Conservation (phyloP, 2,797 vertebrate genomes). For the Meda fulgida region DNA sequence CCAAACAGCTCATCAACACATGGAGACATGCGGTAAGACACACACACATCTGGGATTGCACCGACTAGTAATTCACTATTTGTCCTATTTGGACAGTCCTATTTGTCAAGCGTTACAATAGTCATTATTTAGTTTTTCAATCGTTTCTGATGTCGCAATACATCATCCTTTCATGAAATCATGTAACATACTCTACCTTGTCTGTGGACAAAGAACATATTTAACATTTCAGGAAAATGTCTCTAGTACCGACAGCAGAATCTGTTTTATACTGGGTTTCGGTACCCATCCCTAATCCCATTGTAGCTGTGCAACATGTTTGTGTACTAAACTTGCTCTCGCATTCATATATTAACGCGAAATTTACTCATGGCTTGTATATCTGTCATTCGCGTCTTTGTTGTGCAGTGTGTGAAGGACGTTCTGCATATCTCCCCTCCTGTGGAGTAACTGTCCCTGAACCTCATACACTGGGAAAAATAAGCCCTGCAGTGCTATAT, state of each 20-base stretch:
- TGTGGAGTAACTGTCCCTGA: slow-evolving; percentile 2
- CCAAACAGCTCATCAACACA: slow-evolving; percentile 88
- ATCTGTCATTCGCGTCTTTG: neutral
- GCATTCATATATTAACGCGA: neutral
- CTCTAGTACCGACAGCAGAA: too few relatives aligned
- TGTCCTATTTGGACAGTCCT: too few relatives aligned
- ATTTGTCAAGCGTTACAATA: too few relatives aligned
- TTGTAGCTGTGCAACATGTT: neutral
- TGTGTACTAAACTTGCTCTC: neutral
- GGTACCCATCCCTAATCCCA: too few relatives aligned
- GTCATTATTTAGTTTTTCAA: too few relatives aligned
- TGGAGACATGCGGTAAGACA: slow-evolving; percentile 89
- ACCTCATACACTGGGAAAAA: slow-evolving; percentile 10
- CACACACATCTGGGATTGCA: neutral
- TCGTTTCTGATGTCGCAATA: too few relatives aligned
- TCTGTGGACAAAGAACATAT: too few relatives aligned
- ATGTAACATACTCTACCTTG: too few relatives aligned
- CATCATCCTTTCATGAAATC: too few relatives aligned
- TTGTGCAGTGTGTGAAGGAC: neutral
- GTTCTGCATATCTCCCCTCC: neutral
- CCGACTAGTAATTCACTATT: neutral
- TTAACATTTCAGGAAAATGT: too few relatives aligned
- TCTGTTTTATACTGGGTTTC: too few relatives aligned
- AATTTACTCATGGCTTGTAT: neutral
- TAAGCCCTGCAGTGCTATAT: slow-evolving; percentile 20